phyloP scores from a whole-genome alignment of 1,140 invertebrate species.

The Plodia interpunctella region DNA sequence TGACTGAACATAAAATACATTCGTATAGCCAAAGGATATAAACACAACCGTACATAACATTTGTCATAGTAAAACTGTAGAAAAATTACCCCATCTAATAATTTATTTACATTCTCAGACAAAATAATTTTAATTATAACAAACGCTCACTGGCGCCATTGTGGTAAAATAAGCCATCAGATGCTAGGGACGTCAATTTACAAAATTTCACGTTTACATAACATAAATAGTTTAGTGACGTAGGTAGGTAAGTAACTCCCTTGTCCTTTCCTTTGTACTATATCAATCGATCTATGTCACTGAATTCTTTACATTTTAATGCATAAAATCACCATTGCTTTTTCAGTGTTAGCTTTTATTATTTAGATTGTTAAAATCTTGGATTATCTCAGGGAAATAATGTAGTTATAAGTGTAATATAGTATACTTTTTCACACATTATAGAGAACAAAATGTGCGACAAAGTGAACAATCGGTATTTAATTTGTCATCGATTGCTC shows the following conservation, averaged over 20 bases:
- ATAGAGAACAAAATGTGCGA: too few species aligned
- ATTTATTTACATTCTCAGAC: neutral
- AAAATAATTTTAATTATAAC: neutral
- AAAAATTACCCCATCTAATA: too few species aligned
- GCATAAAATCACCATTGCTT: too few species aligned
- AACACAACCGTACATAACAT: neutral
- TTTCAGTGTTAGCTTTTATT: neutral
- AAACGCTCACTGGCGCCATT: conserved; percentile 16
- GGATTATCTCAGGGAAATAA: too few species aligned
- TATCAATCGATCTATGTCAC: too few species aligned
- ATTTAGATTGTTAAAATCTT: neutral
- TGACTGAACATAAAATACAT: neutral
- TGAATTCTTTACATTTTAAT: too few species aligned
- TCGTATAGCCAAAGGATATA: neutral
- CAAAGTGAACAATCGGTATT: neutral
- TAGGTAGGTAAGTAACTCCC: too few species aligned
- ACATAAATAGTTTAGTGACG: neutral
- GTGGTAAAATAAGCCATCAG: conserved; percentile 13
- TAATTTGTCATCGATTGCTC: too few species aligned
- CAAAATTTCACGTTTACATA: neutral
- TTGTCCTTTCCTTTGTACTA: too few species aligned
- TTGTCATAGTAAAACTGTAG: too few species aligned
- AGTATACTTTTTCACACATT: too few species aligned
- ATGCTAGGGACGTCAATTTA: neutral
- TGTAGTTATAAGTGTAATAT: too few species aligned